Evolutionary conservation across 1,140 invertebrate species (phyloP), one percentile per base, ranked within the genome.

Genomic region (Drosophila santomea): DNA sequence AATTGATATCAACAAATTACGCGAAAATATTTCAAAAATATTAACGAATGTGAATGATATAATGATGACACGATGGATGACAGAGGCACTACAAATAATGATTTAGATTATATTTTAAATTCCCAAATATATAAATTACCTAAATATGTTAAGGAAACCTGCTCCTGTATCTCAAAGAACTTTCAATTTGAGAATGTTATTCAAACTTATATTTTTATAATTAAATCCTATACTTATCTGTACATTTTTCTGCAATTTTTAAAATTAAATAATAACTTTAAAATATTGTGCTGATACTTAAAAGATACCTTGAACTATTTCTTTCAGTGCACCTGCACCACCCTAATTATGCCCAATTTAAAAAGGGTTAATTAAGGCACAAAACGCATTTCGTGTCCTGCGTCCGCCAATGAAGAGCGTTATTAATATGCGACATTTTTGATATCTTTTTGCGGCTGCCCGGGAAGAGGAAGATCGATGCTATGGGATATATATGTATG

Each of bases 281-380:
- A 5, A 25, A 25, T 25, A 25, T 4, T 25, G 25, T 25, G 4
- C 0, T 4, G 25, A 25, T 4, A 4, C 5, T 5, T 3, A 4
- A 25, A 25, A 25, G 4, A 25, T 3, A 25, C 3, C 23, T 25
- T 6, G 4, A 11, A 32, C 6, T 39, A 20, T 78, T 80, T 79
- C 25, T 85, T 4, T n/a, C 74, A 78, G 82, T 85, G 82, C 10
- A 4, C 6, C 2, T 47, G 43, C 20, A 39, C 20, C 47, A 61
- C 77, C 80, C 85, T 89, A 89, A 89, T 89, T 89, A 89, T 91
- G 85, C 80, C 82, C 90, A 91, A 91, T 90, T 91, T 91, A 91
- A 91, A 91, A 91, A 90, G 80, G 90, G 90, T 90, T 91, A 91
- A 91, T 91, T 91, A 91, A 90, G 89, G 88, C 83, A 78, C 84